phyloP scores from a whole-genome alignment of 2,888 invertebrate species.

The Lysandra bellargus region DNA sequence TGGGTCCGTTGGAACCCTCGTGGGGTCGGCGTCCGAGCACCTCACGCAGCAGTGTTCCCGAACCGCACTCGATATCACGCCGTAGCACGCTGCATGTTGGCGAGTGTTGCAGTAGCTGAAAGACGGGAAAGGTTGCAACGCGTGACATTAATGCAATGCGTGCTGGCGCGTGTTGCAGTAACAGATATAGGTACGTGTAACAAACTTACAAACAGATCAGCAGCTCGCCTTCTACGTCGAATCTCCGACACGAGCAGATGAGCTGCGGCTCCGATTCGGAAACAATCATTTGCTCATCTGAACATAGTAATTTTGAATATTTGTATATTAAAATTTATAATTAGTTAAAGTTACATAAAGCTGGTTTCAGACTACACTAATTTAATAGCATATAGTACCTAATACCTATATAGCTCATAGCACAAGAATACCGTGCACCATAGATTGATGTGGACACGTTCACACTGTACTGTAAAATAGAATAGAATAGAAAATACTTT shows the following conservation, averaged over 20 bases:
- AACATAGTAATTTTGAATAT: not conserved
- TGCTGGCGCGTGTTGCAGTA: conserved; percentile 57
- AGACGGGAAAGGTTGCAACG: not conserved
- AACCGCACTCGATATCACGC: not conserved
- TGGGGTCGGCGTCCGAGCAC: conserved; percentile 48
- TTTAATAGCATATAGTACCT: no score
- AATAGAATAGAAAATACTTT: no score
- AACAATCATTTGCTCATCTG: not conserved
- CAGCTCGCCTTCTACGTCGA: conserved; percentile 43
- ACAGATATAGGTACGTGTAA: conserved; percentile 42
- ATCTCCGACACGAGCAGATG: conserved; percentile 55
- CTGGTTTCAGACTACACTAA: no score
- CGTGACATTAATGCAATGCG: conserved; percentile 46
- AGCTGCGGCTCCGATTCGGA: conserved; percentile 37
- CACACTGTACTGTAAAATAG: no score
- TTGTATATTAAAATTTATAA: no score
- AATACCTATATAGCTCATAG: no score
- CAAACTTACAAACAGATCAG: conserved; percentile 60
- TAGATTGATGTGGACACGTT: no score
- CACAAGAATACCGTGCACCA: no score
- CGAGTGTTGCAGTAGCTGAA: not conserved
- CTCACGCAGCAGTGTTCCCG: conserved; percentile 51
- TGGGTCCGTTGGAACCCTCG: conserved; percentile 48
- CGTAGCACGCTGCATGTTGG: not conserved
- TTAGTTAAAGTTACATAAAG: no score